phyloP scores from a whole-genome alignment of 2,113 vertebrate genomes.

The Carlito syrichta region DNA sequence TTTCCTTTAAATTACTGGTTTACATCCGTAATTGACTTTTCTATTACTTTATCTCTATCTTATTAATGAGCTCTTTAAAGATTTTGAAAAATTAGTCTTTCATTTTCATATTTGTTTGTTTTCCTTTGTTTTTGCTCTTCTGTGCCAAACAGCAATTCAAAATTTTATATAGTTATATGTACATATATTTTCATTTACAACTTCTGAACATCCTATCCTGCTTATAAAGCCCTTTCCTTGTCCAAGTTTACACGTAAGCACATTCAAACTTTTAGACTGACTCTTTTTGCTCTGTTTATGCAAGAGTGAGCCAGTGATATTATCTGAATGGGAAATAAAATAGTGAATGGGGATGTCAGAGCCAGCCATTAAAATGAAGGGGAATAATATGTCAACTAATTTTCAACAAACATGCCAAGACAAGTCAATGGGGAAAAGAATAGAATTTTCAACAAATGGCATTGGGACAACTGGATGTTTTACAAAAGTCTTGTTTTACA shows the following conservation, averaged over 20 bases:
- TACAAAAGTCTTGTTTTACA: background rate
- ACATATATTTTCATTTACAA: background rate
- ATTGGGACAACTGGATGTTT: background rate
- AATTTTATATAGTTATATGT: background rate
- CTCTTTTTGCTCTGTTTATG: background rate
- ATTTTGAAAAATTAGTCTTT: background rate
- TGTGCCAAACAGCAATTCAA: background rate
- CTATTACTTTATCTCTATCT: background rate
- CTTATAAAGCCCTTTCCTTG: background rate
- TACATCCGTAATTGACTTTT: background rate
- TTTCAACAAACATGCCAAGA: background rate
- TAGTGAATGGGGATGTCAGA: background rate
- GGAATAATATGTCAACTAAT: background rate
- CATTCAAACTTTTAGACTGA: conserved; percentile 11
- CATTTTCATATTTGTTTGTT: background rate
- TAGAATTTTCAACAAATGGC: background rate
- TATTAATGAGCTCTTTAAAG: background rate
- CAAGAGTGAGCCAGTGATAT: background rate
- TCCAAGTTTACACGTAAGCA: conserved; percentile 47
- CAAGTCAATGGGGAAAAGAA: background rate
- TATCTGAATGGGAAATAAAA: background rate
- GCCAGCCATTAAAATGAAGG: background rate
- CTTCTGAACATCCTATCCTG: background rate
- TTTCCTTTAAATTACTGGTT: background rate
- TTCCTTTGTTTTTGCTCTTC: background rate